Conservation (phyloP, 2,797 vertebrate species). For the Anguilla marmorata region DNA sequence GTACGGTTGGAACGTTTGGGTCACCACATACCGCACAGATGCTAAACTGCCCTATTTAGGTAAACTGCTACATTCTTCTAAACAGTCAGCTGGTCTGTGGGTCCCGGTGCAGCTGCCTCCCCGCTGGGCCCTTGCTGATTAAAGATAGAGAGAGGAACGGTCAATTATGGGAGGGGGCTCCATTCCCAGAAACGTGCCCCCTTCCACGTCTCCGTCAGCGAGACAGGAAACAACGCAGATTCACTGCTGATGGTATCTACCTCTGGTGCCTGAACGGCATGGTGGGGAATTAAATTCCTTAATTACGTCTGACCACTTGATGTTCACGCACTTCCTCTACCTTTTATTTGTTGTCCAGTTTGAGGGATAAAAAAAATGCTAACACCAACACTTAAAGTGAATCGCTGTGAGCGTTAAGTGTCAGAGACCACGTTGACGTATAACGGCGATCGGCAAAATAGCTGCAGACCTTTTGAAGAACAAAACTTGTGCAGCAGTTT, state of each 20-base stretch:
- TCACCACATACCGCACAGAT: not conserved
- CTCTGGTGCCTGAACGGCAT: not conserved
- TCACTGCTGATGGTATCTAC: not conserved
- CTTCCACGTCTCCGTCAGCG: not conserved
- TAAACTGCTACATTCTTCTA: not conserved
- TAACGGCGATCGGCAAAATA: not conserved
- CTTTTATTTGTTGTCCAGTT: not conserved
- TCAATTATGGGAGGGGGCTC: not conserved
- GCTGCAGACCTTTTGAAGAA: not conserved
- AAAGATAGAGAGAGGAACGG: not conserved
- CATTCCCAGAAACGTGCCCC: not conserved
- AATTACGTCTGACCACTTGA: not conserved
- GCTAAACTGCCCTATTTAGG: not conserved
- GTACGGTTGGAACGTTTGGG: not conserved
- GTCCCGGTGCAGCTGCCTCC: slow-evolving; percentile 1
- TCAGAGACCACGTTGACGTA: not conserved
- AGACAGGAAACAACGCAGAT: slow-evolving; percentile 7
- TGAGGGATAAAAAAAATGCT: not conserved
- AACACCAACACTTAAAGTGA: not conserved
- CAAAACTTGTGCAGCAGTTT: not conserved
- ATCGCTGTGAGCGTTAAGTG: not conserved
- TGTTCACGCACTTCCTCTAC: not conserved
- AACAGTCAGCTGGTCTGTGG: not conserved
- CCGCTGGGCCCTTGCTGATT: not conserved
- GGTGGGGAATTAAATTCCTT: not conserved